These are phyloP conservation scores for Pelosia muscerda DNA, from an alignment of 2,888 invertebrate genomes.

Conservation along the genomic window DNA sequence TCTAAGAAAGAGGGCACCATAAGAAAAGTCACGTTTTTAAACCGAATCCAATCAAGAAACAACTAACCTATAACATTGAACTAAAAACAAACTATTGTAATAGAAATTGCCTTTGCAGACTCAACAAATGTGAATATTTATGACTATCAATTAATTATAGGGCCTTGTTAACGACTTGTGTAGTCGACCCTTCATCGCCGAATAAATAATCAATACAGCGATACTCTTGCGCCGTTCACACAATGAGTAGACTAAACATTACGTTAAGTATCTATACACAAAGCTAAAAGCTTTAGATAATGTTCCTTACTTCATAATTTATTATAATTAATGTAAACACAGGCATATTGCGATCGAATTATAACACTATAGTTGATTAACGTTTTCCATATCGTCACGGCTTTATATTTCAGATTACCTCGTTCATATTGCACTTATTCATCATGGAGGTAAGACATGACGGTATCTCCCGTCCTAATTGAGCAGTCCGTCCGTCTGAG, in stretches of 20 bases:
- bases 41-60: background rate
- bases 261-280: conserved; percentile 47
- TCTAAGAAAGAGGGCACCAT: too few species aligned
- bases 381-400: background rate
- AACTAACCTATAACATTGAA: too few species aligned
- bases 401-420: background rate
- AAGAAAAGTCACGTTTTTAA: background rate
- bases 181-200: conserved; percentile 1
- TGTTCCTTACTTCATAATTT: conserved; percentile 32
- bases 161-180: conserved; percentile 5
- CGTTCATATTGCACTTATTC: background rate
- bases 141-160: background rate
- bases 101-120: background rate
- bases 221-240: conserved; percentile 47
- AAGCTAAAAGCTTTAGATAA: conserved; percentile 48
- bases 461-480: too few species aligned
- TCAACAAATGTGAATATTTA: conserved; percentile 2
- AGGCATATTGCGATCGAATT: conserved; percentile 16
- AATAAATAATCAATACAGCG: conserved; percentile 13
- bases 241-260: conserved; percentile 69
- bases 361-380: background rate
- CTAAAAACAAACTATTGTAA: background rate
- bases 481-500: too few species aligned
- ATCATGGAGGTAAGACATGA: too few species aligned
- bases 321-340: conserved; percentile 17